These are phyloP conservation scores for Drosophila nr. perissopoda DNA, from an alignment of 2,888 invertebrate species.

Conservation along the genomic window DNA sequence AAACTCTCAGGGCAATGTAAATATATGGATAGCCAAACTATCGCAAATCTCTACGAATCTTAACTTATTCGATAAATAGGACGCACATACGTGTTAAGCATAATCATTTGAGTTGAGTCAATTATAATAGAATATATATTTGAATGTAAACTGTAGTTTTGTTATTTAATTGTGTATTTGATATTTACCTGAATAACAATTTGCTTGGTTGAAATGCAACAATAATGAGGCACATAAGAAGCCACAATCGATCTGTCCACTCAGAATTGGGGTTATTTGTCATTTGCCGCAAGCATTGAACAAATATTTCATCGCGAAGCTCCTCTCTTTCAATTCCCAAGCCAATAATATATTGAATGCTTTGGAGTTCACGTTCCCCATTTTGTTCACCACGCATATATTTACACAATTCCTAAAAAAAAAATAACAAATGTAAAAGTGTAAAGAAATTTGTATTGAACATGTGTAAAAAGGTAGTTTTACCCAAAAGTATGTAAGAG, in stretches of 20 bases:
- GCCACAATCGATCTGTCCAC: conserved; percentile 94
- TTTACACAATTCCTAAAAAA: conserved; percentile 92
- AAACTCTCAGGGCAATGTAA: too few species aligned
- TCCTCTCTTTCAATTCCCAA: conserved; percentile 96
- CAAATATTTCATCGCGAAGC: conserved; percentile 95
- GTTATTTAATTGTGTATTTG: neutral
- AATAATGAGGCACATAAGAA: conserved; percentile 94
- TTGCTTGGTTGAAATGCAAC: conserved; percentile 94
- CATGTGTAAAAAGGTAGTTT: neutral
- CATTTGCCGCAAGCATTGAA: conserved; percentile 94
- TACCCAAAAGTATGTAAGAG: neutral
- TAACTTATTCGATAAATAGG: neutral
- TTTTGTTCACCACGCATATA: conserved; percentile 96
- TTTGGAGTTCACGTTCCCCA: conserved; percentile 91
- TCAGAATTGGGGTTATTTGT: conserved; percentile 95
- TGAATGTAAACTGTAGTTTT: neutral
- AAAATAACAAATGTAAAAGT: neutral
- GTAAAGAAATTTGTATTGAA: neutral
- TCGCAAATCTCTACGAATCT: neutral
- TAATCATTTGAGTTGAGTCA: neutral
- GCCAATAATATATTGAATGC: conserved; percentile 93
- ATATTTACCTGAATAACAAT: conserved; percentile 81
- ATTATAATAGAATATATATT: neutral
- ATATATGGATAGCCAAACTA: too few species aligned
- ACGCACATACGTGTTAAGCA: neutral